Evolutionary conservation across 2,113 vertebrate species (phyloP).

Genomic region (Phalacrocorax brasilianus): DNA sequence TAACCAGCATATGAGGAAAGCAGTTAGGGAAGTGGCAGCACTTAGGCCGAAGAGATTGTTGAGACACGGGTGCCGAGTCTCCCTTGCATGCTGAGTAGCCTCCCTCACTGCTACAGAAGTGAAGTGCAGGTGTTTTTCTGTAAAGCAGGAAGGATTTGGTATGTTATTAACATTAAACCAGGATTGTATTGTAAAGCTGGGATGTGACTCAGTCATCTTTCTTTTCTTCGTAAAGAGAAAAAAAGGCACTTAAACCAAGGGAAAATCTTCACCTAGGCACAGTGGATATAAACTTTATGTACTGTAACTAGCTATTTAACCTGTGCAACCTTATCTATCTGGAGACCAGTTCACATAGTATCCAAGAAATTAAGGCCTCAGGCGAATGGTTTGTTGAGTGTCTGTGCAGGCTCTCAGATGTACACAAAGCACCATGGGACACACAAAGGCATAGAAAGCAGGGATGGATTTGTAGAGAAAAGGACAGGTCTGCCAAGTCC

Average conservation of each 20-base stretch:
- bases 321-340: conserved; percentile 20
- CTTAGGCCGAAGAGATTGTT: not conserved
- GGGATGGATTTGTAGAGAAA: not conserved
- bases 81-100: not conserved
- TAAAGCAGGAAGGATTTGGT: not conserved
- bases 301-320: conserved; percentile 52
- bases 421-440: not conserved
- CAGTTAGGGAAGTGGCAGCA: not conserved
- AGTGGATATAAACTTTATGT: conserved; percentile 53
- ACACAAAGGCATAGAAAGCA: not conserved
- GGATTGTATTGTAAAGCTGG: not conserved
- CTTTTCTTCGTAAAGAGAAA: not conserved
- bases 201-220: conserved; percentile 1
- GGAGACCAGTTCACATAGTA: conserved; percentile 22
- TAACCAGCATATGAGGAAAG: not conserved
- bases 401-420: not conserved
- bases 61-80: rapidly evolving
- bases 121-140: not conserved
- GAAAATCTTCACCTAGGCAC: conserved; percentile 15
- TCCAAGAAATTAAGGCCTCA: conserved; percentile 34
- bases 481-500: not conserved
- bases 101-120: not conserved
- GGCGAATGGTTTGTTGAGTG: not conserved
- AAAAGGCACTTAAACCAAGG: not conserved
- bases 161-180: not conserved